Evolutionary conservation across 2,113 vertebrate species (phyloP), one percentile per base, ranked within the genome.

Genomic region (Cardinalis cardinalis): DNA sequence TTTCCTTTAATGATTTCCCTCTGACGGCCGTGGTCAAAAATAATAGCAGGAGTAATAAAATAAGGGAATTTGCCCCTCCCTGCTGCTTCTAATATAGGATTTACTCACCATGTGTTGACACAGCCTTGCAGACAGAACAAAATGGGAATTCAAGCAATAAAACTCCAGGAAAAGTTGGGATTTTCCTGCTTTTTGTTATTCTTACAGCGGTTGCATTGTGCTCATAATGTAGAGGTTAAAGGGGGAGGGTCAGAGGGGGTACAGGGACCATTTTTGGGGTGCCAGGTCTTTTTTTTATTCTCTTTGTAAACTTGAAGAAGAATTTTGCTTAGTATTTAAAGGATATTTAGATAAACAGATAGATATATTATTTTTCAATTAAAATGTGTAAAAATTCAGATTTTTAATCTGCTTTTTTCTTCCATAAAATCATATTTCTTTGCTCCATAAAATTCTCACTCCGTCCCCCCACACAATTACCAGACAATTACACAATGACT

Each of bases 1-100:
- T 95, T 96, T 96, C 93, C 91, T 90, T 60, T 82, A 75, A 95
- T 82, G 70, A 66, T 90, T 95, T 96, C 94, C 84, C 77, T 80
- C 80, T 76, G 91, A 94, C 40, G 55, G 55, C 59, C 25, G 20
- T 5, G 52, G 87, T 75, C 75, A 91, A 84, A 94, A 93, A 91
- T 88, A 92, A 90, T 71, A 82, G 74, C 41, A 60, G 83, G 29
- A 83, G 87, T 88, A 88, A 95, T 72, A 87, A 90, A 95, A 78
- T 40, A 13, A 61, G 38, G 83, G 73, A 81, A 58, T 85, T 71
- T 20, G 51, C 56, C 84, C 72, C 90, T 91, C 89, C 87, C 86
- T 88, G 7, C 18, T n/a, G 59, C 65, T 84, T 43, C 69, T 70
- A 52, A 61, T 10, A 21, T 20, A 66, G 63, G 55, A 51, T 93